Percentiles rank a stretch among this genome's conserved stretches.
Conservation (phyloP, 1,140 invertebrate species). For the Drosophila sucinea region DNA sequence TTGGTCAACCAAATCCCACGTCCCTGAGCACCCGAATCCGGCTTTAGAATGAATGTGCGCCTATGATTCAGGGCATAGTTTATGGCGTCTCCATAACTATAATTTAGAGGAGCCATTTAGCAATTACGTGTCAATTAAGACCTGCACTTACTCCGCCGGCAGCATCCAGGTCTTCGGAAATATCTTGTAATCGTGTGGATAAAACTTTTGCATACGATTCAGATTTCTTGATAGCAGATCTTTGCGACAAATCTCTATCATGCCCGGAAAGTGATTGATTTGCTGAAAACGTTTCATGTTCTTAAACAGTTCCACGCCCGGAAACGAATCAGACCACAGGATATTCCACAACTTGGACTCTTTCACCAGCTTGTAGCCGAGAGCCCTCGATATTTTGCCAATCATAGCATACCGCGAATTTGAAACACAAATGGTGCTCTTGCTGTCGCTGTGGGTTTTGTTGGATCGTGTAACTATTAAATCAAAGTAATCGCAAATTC, state of each 20-base stretch:
- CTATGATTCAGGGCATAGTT: slow-evolving; percentile 84
- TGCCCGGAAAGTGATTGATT: slow-evolving; percentile 96
- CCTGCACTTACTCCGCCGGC: slow-evolving; percentile 90
- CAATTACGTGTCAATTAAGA: neutral
- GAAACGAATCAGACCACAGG: slow-evolving; percentile 93
- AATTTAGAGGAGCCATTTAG: neutral
- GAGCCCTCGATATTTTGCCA: slow-evolving; percentile 87
- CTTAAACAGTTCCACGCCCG: slow-evolving; percentile 92
- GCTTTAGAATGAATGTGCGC: slow-evolving; percentile 95
- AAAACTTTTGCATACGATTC: slow-evolving; percentile 92
- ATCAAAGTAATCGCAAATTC: slow-evolving; percentile 9
- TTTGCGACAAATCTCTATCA: slow-evolving; percentile 95
- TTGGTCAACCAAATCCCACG: slow-evolving; percentile 93
- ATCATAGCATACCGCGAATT: slow-evolving; percentile 91
- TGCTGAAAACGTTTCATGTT: slow-evolving; percentile 96
- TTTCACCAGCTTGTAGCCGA: slow-evolving; percentile 91
- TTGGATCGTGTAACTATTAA: too few species aligned
- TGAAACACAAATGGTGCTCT: slow-evolving; percentile 86
- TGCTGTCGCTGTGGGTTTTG: slow-evolving; percentile 49
- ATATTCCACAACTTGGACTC: slow-evolving; percentile 94
- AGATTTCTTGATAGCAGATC: slow-evolving; percentile 93
- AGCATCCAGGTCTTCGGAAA: slow-evolving; percentile 97
- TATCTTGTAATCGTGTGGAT: slow-evolving; percentile 94
- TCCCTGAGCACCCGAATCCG: slow-evolving; percentile 93
- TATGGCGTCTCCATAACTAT: slow-evolving; percentile 76